Evolutionary conservation across 1,140 invertebrate genomes (phyloP).

Genomic region (Linepithema humile): DNA sequence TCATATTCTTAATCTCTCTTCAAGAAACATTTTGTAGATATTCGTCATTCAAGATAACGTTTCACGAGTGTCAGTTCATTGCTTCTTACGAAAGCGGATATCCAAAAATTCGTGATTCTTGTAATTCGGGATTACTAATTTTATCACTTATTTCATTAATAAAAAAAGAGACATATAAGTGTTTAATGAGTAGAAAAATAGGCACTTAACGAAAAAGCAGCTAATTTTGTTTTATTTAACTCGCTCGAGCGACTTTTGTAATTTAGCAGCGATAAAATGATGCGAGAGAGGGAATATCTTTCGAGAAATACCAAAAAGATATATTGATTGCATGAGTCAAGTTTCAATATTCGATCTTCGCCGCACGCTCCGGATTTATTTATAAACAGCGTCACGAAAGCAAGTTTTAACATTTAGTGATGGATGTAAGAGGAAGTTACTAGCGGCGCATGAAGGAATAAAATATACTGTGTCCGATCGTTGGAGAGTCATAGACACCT

Average conservation of each 20-base stretch:
- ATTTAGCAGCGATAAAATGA: conserved; percentile 3
- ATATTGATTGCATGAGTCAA: not conserved
- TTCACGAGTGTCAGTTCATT: no score
- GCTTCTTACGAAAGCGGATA: not conserved
- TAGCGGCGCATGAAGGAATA: not conserved
- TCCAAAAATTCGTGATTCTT: not conserved
- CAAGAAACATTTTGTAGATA: not conserved
- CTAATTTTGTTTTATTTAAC: conserved; percentile 4
- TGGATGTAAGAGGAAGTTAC: conserved; percentile 20
- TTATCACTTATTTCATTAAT: conserved; percentile 18
- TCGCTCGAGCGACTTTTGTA: not conserved
- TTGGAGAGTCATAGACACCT: not conserved
- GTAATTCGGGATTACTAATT: conserved; percentile 3
- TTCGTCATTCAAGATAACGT: not conserved
- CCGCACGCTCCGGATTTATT: not conserved
- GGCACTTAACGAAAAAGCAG: no score
- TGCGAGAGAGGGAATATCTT: not conserved
- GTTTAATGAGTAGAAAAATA: not conserved
- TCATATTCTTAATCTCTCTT: not conserved
- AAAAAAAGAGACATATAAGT: conserved; percentile 12
- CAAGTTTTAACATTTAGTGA: not conserved
- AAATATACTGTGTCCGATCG: not conserved
- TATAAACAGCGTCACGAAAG: not conserved
- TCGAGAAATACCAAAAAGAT: not conserved
- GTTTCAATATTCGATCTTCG: not conserved